Evolutionary conservation across 2,888 invertebrate species (phyloP).

Genomic region (Cyclophora punctaria): DNA sequence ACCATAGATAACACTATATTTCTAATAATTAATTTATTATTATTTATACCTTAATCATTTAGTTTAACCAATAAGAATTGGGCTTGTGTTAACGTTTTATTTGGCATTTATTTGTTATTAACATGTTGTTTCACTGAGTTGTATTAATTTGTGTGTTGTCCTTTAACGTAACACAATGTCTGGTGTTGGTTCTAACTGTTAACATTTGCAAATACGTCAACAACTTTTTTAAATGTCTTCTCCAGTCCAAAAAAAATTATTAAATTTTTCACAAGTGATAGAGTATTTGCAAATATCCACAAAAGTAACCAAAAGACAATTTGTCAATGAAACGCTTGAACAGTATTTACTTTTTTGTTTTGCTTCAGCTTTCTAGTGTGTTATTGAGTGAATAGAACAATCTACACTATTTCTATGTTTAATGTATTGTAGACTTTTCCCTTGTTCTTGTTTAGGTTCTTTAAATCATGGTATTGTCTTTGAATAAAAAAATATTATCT

Average conservation of each 20-base stretch:
- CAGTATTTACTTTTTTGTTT: conserved; percentile 64
- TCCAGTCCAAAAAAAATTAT: no score
- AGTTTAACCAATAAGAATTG: not conserved
- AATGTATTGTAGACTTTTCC: no score
- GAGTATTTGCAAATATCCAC: conserved; percentile 55
- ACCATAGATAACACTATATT: no score
- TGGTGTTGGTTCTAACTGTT: conserved; percentile 57
- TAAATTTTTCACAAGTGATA: not conserved
- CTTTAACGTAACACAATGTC: conserved; percentile 9
- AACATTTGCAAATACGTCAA: conserved; percentile 51
- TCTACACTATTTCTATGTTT: no score
- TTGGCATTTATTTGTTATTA: conserved; percentile 3
- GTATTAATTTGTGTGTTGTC: conserved; percentile 9
- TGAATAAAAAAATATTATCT: no score
- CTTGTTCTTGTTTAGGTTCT: no score
- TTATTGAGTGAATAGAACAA: conserved; percentile 17
- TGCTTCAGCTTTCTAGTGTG: conserved; percentile 5
- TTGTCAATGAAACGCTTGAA: conserved; percentile 45
- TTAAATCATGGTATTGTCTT: no score
- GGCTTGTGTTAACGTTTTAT: not conserved
- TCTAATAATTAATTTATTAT: no score
- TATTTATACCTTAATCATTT: no score
- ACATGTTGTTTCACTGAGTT: conserved; percentile 23
- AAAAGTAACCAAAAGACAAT: conserved; percentile 48
- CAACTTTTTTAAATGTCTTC: not conserved